Percentiles rank a stretch among this genome's conserved stretches.
Conservation (phyloP, 2,888 invertebrate species). For the Xanthorhoe designata region DNA sequence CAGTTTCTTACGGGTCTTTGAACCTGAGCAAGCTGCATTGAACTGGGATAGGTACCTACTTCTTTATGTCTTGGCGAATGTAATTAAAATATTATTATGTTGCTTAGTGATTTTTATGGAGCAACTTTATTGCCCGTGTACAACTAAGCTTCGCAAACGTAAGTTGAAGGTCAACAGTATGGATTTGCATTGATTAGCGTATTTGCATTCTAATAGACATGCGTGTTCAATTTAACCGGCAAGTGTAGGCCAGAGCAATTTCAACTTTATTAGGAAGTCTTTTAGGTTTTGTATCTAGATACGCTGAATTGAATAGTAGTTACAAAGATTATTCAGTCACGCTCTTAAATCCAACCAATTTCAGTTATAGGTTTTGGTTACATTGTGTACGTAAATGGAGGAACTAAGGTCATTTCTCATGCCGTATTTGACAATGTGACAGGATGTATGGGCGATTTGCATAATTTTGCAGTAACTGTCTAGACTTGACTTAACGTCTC, state of each 20-base stretch:
- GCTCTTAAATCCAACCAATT: conserved; percentile 18
- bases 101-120: background rate
- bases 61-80: background rate
- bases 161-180: conserved; percentile 55
- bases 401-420: conserved; percentile 20
- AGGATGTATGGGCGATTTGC: conserved; percentile 22
- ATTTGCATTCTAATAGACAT: conserved; percentile 52
- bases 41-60: background rate
- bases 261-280: conserved; percentile 3
- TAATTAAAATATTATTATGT: background rate
- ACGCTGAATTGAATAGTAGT: background rate
- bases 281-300: conserved; percentile 6
- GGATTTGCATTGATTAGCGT: conserved; percentile 54
- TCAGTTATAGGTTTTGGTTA: conserved; percentile 20
- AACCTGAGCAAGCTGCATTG: too few relatives aligned
- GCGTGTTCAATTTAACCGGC: conserved; percentile 26
- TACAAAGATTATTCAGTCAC: conserved; percentile 16
- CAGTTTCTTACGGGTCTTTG: too few relatives aligned
- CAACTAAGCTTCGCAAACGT: conserved; percentile 14
- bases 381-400: conserved; percentile 6
- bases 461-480: conserved; percentile 25
- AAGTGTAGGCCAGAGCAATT: conserved; percentile 7
- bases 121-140: conserved; percentile 3
- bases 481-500: conserved; percentile 16
- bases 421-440: conserved; percentile 22